Conservation (phyloP, 2,797 vertebrate species). For the Sebastes flavidus region DNA sequence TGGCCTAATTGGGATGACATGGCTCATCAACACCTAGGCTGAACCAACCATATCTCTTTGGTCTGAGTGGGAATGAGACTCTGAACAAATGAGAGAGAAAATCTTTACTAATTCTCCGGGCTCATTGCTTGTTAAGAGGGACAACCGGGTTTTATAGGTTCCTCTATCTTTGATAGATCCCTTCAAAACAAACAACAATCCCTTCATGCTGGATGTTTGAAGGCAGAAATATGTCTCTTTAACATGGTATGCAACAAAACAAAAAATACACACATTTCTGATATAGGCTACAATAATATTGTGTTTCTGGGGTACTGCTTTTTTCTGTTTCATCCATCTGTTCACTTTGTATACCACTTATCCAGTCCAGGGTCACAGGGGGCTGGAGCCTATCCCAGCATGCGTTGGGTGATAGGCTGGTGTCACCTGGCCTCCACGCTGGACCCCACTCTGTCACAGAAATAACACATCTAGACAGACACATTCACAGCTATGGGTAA, state of each 20-base stretch:
- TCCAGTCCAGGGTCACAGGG: not conserved
- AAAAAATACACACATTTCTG: not conserved
- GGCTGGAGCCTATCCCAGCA: not conserved
- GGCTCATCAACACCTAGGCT: constrained; percentile 69
- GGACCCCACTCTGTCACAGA: not conserved
- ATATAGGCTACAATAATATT: not conserved
- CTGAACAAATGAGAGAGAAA: constrained; percentile 36
- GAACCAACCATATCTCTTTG: constrained; percentile 38
- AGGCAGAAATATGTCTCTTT: not conserved
- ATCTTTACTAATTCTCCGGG: constrained; percentile 53
- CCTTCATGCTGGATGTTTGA: not conserved
- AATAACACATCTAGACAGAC: not conserved
- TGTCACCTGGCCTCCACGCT: not conserved
- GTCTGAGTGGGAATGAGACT: constrained; percentile 39
- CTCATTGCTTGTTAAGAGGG: constrained; percentile 43
- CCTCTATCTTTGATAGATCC: not conserved
- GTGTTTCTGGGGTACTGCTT: not conserved
- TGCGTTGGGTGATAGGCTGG: not conserved
- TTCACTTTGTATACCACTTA: constrained; percentile 14
- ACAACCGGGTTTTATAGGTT: constrained; percentile 9
- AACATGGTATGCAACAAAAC: not conserved
- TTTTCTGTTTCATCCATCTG: not conserved
- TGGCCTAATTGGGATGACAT: constrained; percentile 69
- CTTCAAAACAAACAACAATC: not conserved
- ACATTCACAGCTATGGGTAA: not conserved